phyloP scores from a whole-genome alignment of 2,113 vertebrate genomes.

The Nothobranchius kuhntae region DNA sequence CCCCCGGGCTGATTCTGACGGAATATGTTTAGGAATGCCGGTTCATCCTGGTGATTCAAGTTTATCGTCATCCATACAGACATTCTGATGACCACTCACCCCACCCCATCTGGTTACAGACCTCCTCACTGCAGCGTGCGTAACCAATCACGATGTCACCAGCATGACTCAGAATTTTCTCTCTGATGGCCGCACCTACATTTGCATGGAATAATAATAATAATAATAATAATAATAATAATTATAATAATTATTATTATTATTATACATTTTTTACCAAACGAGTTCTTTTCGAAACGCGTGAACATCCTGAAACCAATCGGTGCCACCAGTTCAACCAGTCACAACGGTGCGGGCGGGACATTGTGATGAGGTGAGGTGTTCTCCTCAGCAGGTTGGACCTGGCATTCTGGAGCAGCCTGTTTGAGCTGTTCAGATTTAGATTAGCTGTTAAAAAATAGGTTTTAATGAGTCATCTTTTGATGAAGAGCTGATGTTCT shows the following conservation, averaged over 20 bases:
- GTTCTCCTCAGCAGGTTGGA: conserved; percentile 51
- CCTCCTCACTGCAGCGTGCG: too few species aligned
- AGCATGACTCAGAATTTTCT: neutral
- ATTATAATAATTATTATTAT: too few species aligned
- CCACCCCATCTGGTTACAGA: neutral
- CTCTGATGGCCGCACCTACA: too few species aligned
- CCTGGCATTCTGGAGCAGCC: conserved; percentile 66
- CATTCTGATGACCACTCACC: conserved; percentile 1
- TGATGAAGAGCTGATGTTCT: too few species aligned
- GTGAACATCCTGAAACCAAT: conserved; percentile 66
- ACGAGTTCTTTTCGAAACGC: neutral
- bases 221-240: too few species aligned
- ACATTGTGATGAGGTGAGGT: neutral
- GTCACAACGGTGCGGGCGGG: neutral
- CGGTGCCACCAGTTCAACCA: conserved; percentile 50
- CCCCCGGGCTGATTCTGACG: conserved; percentile 20
- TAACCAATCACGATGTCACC: too few species aligned
- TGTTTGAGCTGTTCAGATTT: conserved; percentile 23
- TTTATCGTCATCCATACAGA: conserved; percentile 51
- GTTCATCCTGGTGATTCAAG: conserved; percentile 65
- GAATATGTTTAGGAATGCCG: conserved; percentile 57
- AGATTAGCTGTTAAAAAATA: too few species aligned
- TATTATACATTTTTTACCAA: too few species aligned
- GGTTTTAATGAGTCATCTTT: too few species aligned
- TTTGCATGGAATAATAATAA: too few species aligned